phyloP scores from a whole-genome alignment of 2,888 invertebrate genomes.

The Trichopria drosophilae region DNA sequence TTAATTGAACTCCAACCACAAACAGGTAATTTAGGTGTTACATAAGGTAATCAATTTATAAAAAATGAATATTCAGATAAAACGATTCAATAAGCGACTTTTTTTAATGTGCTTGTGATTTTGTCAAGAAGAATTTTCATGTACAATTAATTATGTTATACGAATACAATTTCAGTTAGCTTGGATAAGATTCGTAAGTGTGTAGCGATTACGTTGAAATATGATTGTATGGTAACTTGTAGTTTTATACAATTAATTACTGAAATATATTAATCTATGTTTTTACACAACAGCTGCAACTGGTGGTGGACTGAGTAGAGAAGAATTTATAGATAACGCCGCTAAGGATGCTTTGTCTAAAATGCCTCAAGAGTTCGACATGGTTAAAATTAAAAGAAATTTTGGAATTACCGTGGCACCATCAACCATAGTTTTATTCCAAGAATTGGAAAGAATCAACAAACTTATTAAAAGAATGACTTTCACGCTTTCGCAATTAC shows the following conservation, averaged over 20 bases:
- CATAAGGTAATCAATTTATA: background rate
- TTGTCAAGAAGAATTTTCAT: too few species aligned
- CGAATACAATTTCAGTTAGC: slow-evolving; percentile 19
- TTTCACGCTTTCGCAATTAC: slow-evolving; percentile 70
- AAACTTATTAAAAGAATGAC: slow-evolving; percentile 72
- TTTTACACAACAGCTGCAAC: slow-evolving; percentile 70
- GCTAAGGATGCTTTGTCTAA: slow-evolving; percentile 78
- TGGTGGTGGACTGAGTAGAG: slow-evolving; percentile 76
- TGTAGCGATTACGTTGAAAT: too few species aligned
- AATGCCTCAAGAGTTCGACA: slow-evolving; percentile 76
- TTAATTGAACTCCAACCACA: slow-evolving; percentile 89
- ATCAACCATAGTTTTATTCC: slow-evolving; percentile 82
- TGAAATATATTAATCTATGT: too few species aligned
- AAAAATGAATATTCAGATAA: background rate
- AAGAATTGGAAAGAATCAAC: slow-evolving; percentile 89
- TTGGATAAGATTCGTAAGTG: slow-evolving; percentile 25
- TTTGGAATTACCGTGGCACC: slow-evolving; percentile 82
- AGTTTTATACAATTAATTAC: too few species aligned
- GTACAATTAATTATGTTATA: too few species aligned
- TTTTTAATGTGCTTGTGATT: too few species aligned
- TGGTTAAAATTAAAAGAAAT: slow-evolving; percentile 77
- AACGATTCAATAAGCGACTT: too few species aligned
- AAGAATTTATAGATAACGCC: slow-evolving; percentile 80
- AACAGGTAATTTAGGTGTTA: slow-evolving; percentile 64
- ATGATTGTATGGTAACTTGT: too few species aligned